A percentile compares a stretch with the other conserved stretches of the same genome.
Conservation (phyloP, 2,888 invertebrate species). For the Chelonus formosanus region DNA sequence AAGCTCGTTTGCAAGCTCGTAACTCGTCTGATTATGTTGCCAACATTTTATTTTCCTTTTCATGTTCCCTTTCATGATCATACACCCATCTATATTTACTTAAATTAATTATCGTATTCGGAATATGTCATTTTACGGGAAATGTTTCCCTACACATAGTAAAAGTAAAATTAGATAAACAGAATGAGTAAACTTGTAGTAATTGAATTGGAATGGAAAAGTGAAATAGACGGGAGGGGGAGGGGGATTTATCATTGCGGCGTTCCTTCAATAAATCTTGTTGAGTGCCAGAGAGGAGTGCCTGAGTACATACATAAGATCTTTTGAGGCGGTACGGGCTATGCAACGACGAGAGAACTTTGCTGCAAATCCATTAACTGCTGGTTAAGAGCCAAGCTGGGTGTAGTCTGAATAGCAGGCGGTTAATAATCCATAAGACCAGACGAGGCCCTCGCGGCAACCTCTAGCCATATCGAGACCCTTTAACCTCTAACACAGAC, state of each 20-base stretch:
- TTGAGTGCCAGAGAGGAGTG: constrained; percentile 26
- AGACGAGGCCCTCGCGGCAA: constrained; percentile 25
- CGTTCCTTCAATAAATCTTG: constrained; percentile 33
- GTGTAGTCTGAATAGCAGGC: constrained; percentile 30
- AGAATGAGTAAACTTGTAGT: constrained; percentile 21
- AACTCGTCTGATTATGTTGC: constrained; percentile 17
- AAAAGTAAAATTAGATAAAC: constrained; percentile 30
- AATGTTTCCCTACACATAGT: neutral
- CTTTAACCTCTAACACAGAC: constrained; percentile 6
- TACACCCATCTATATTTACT: neutral
- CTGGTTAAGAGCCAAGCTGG: constrained; percentile 34
- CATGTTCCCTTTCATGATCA: neutral
- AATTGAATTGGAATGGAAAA: constrained; percentile 33
- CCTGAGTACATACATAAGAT: constrained; percentile 21
- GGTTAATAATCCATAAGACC: constrained; percentile 35
- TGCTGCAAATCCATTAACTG: constrained; percentile 36
- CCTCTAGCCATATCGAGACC: constrained; percentile 12
- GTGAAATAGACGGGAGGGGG: constrained; percentile 29
- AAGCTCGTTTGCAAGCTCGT: constrained; percentile 19
- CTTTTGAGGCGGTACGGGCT: constrained; percentile 16
- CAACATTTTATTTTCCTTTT: constrained; percentile 4
- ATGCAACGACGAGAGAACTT: constrained; percentile 32
- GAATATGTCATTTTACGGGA: constrained; percentile 1
- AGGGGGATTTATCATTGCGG: constrained; percentile 28
- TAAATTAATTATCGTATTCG: constrained; percentile 1